Evolutionary conservation across 2,797 vertebrate genomes (phyloP).

Genomic region (Arrhamphus sclerolepis): DNA sequence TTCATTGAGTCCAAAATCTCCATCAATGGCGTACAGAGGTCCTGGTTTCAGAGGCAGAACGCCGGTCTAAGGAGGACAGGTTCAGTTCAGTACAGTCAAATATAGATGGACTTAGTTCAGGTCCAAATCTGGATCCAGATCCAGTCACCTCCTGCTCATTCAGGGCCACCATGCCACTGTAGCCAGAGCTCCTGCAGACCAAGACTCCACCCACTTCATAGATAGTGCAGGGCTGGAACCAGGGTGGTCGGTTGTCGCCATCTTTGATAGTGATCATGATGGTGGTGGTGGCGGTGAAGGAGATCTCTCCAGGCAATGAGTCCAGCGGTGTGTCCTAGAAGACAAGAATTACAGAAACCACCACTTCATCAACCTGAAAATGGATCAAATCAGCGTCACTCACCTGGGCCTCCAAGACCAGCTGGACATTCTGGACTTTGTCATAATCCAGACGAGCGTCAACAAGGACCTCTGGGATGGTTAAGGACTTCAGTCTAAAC

Average conservation of each 20-base stretch:
- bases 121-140: no score
- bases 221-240: slow-evolving; percentile 77
- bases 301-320: fast-evolving
- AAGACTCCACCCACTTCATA: fast-evolving
- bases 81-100: not conserved
- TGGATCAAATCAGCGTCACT: slow-evolving; percentile 22
- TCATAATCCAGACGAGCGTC: slow-evolving; percentile 64
- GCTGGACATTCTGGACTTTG: slow-evolving; percentile 34
- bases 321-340: slow-evolving; percentile 10
- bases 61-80: slow-evolving; percentile 61
- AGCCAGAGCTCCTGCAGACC: slow-evolving; percentile 71
- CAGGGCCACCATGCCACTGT: slow-evolving; percentile 60
- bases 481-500: slow-evolving; percentile 41
- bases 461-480: slow-evolving; percentile 51
- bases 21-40: slow-evolving; percentile 86
- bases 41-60: slow-evolving; percentile 80
- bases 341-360: not conserved
- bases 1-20: slow-evolving; percentile 80
- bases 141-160: slow-evolving; percentile 61
- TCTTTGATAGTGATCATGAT: slow-evolving; percentile 70
- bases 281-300: slow-evolving; percentile 51
- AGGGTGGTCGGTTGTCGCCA: slow-evolving; percentile 79
- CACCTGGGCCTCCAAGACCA: slow-evolving; percentile 70
- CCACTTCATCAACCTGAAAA: not conserved
- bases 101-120: no score